phyloP scores from a whole-genome alignment of 2,888 invertebrate species.

The Cataglyphis altisquamis region DNA sequence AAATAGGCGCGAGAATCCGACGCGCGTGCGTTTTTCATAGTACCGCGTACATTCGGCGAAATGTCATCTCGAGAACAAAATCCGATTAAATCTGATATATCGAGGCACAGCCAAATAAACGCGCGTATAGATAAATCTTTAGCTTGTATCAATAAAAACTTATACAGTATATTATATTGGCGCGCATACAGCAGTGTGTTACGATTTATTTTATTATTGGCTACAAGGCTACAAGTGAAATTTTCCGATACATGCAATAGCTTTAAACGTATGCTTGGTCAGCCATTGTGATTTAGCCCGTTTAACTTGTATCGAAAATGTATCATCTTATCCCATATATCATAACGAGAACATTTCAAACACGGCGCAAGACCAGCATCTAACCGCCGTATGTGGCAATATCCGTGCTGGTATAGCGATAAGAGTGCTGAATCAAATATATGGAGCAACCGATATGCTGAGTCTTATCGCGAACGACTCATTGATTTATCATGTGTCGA shows the following conservation, averaged over 20 bases:
- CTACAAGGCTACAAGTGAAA: neutral
- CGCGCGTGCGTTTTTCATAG: slow-evolving; percentile 8
- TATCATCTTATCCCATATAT: slow-evolving; percentile 22
- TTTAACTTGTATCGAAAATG: slow-evolving; percentile 37
- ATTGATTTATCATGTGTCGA: slow-evolving; percentile 56
- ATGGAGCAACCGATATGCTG: slow-evolving; percentile 52
- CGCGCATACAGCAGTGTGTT: neutral
- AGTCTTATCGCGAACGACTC: slow-evolving; percentile 57
- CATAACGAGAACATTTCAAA: slow-evolving; percentile 18
- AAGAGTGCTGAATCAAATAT: slow-evolving; percentile 53
- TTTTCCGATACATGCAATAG: slow-evolving; percentile 9
- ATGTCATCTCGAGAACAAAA: slow-evolving; percentile 23
- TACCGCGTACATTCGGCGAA: neutral
- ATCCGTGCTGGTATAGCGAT: slow-evolving; percentile 41
- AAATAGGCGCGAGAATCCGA: slow-evolving; percentile 21
- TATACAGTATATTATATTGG: slow-evolving; percentile 26
- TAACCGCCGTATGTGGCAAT: slow-evolving; percentile 45
- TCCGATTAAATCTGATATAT: slow-evolving; percentile 44
- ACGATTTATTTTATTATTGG: slow-evolving; percentile 36
- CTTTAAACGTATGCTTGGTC: slow-evolving; percentile 4
- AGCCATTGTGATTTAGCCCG: neutral
- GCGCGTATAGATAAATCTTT: slow-evolving; percentile 21
- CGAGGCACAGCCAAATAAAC: slow-evolving; percentile 19
- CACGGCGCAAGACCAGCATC: slow-evolving; percentile 41
- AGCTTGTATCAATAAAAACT: slow-evolving; percentile 20